Evolutionary conservation across 2,797 vertebrate genomes (phyloP), one percentile per base, ranked within the genome.

Genomic region (Peromyscus eremicus): DNA sequence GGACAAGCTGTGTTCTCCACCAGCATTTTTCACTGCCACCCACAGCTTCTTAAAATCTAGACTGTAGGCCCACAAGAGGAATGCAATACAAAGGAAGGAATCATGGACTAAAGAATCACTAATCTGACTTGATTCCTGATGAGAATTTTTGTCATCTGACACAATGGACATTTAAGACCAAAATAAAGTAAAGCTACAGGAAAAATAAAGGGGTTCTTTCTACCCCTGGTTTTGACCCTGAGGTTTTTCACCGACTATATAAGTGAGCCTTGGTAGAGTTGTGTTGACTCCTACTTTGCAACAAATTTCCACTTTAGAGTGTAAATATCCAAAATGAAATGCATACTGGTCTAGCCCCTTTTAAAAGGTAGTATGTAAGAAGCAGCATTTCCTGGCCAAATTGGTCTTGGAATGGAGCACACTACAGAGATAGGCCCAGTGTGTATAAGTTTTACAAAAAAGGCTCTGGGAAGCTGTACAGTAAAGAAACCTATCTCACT

Each of bases 321-420:
- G 34, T 27, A 80, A 46, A 52, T n/a, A 86, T 93, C 73, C 62
- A 43, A 90, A 89, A 57, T 60, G 46, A 96, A 81, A 43, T 23
- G 29, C 21, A 7, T 2, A 49, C 7, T 88, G 66, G 34, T 17
- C 13, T 34, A 57, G 89, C 14, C 17, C 34, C 32, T 49, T 5
- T 40, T 37, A 21, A 91, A 83, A n/a, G 60, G 7, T 32, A 3
- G 7, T 46, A n/a, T 37, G 8, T 70, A 71, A 55, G n/a, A 87
- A 11, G n/a, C 49, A 16, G 70, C 32, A 71, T 60, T 77, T 11
- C 52, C n/a, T 43, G 32, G 4, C 37, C 76, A 92, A 81, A 90
- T 34, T 32, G 2, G 12, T 29, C 85, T 94, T 3, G 4, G 32
- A 29, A 71, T 34, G 70, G 14, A 64, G 14, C 40, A 34, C 0